These are phyloP conservation scores for Protobothrops mucrosquamatus DNA, from an alignment of 2,113 vertebrate species.

Conservation along the genomic window DNA sequence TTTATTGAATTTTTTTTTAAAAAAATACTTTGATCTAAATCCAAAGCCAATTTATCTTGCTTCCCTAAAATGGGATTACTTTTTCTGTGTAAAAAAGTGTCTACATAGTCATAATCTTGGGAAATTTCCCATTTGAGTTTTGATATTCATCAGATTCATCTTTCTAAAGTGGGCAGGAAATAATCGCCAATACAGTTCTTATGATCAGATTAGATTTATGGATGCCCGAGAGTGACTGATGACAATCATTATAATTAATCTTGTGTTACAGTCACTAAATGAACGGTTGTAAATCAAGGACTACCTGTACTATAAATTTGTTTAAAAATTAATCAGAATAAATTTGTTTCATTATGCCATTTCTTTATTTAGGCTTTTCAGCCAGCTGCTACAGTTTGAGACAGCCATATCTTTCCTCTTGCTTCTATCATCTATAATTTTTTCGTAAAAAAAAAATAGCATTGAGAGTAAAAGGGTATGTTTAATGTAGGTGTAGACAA, in stretches of 20 bases:
- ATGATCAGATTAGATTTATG: background rate
- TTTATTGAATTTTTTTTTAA: background rate
- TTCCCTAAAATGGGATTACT: background rate
- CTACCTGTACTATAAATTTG: background rate
- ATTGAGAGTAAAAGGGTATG: background rate
- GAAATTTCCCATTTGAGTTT: background rate
- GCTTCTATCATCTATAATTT: background rate
- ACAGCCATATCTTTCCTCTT: background rate
- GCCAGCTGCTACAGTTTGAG: background rate
- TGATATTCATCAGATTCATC: background rate
- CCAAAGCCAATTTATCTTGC: background rate
- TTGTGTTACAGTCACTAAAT: background rate
- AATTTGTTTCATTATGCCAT: background rate
- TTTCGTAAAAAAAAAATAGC: background rate
- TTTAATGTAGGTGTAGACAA: slow-evolving; percentile 8
- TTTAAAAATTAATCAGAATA: background rate
- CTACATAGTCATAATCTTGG: background rate
- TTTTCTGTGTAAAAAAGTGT: background rate
- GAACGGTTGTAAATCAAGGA: fast-evolving
- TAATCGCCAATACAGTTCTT: background rate
- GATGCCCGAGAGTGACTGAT: background rate
- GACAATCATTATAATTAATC: slow-evolving; percentile 4
- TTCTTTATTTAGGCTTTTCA: background rate
- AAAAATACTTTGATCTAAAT: background rate
- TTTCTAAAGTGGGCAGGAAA: background rate